Conservation (phyloP, 2,797 vertebrate genomes). For the Peromyscus melanophrys region DNA sequence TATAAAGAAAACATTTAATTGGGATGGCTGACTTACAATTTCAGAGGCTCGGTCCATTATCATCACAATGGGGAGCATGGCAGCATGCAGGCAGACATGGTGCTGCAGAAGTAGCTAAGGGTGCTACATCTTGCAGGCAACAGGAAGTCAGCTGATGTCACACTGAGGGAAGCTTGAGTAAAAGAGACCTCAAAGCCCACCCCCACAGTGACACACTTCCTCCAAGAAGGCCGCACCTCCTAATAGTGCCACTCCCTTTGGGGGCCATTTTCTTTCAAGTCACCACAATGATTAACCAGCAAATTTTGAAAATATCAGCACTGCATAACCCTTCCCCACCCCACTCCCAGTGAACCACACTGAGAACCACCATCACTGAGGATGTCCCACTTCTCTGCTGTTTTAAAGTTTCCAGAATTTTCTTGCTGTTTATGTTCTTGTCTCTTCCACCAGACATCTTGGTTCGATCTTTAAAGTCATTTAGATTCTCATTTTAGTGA, state of each 20-base stretch:
- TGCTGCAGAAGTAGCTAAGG: not conserved
- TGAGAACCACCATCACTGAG: not conserved
- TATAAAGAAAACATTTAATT: not conserved
- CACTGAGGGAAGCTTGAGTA: not conserved
- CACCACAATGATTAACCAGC: not conserved
- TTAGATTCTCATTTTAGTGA: not conserved
- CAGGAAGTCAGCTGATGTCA: not conserved
- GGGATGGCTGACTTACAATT: not conserved
- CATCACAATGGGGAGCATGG: not conserved
- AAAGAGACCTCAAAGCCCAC: not conserved
- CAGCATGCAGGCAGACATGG: not conserved
- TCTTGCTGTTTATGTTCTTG: not conserved
- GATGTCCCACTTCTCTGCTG: not conserved
- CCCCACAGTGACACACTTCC: not conserved
- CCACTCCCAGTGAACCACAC: not conserved
- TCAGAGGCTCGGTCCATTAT: not conserved
- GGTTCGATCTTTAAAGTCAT: constrained; percentile 5
- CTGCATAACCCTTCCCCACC: not conserved
- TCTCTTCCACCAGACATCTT: not conserved
- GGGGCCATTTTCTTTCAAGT: not conserved
- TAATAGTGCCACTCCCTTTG: not conserved
- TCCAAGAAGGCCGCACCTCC: not conserved
- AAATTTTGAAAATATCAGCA: not conserved
- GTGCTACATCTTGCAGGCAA: not conserved
- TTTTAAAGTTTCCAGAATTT: not conserved